A percentile compares a stretch with the other conserved stretches of the same genome.
These are phyloP conservation scores for Chrysolina americana DNA, from an alignment of 2,888 invertebrate species.

Conservation along the genomic window DNA sequence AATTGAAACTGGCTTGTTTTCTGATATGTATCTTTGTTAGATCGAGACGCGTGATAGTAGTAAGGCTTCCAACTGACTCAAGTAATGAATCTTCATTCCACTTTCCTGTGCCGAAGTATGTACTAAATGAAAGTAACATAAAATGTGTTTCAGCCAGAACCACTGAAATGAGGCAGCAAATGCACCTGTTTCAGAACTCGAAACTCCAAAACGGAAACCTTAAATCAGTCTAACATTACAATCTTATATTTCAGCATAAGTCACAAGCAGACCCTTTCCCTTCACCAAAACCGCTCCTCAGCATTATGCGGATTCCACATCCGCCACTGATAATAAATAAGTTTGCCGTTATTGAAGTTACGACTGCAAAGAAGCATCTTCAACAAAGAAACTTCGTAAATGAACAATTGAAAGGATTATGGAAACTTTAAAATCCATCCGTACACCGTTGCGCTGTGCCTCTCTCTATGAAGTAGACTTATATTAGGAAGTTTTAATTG, in stretches of 20 bases:
- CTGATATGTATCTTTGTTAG: too few species aligned
- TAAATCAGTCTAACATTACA: slow-evolving; percentile 20
- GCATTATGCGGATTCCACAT: slow-evolving; percentile 33
- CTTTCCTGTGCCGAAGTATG: too few species aligned
- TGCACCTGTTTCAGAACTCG: not conserved
- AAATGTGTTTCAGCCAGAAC: too few species aligned
- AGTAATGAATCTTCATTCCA: too few species aligned
- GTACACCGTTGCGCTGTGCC: slow-evolving; percentile 40
- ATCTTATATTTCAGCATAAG: not conserved
- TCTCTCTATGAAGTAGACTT: slow-evolving; percentile 58
- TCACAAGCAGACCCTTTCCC: not conserved
- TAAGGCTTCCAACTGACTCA: too few species aligned
- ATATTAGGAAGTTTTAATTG: slow-evolving; percentile 64
- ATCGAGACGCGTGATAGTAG: too few species aligned
- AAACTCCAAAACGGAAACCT: not conserved
- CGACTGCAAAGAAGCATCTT: slow-evolving; percentile 51
- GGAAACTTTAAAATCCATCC: slow-evolving; percentile 58
- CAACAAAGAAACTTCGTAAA: slow-evolving; percentile 58
- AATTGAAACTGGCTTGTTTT: too few species aligned
- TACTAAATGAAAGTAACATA: too few species aligned
- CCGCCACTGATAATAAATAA: slow-evolving; percentile 48
- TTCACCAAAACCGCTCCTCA: slow-evolving; percentile 19
- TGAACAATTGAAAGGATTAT: slow-evolving; percentile 61
- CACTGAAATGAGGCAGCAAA: too few species aligned
- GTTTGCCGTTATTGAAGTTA: slow-evolving; percentile 48